Conservation (phyloP, 2,888 invertebrate genomes). For the Teinopalpus imperialis region DNA sequence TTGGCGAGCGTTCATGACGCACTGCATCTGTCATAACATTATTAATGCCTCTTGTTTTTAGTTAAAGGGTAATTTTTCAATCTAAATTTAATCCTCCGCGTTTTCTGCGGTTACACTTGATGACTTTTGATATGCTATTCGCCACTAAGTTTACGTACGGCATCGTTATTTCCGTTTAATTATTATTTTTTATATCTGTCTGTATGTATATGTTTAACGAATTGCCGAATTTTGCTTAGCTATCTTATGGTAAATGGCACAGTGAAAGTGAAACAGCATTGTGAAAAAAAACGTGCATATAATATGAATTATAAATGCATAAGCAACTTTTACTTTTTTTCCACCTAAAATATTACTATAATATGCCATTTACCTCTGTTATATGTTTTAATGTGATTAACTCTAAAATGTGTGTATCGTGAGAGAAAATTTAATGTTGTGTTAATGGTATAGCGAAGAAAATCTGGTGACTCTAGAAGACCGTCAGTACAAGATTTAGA, state of each 20-base stretch:
- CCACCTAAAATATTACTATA: too few species aligned
- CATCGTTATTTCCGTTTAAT: too few species aligned
- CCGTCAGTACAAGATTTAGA: constrained; percentile 95
- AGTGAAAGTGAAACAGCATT: too few species aligned
- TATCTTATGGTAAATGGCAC: too few species aligned
- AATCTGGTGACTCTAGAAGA: constrained; percentile 94
- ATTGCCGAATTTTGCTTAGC: too few species aligned
- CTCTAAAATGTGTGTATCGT: constrained; percentile 23
- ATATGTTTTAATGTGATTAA: constrained; percentile 53
- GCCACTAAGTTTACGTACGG: constrained; percentile 4
- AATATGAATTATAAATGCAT: too few species aligned
- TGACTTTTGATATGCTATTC: constrained; percentile 33
- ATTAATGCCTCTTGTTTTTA: constrained; percentile 50
- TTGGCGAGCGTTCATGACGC: constrained; percentile 60
- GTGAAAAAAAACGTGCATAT: too few species aligned
- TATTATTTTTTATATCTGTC: too few species aligned
- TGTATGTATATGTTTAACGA: too few species aligned
- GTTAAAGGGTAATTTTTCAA: constrained; percentile 45
- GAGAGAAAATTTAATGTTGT: constrained; percentile 33
- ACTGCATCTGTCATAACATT: constrained; percentile 63
- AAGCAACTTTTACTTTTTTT: too few species aligned
- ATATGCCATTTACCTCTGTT: neutral
- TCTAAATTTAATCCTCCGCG: constrained; percentile 35
- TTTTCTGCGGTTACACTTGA: constrained; percentile 32
- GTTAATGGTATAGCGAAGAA: constrained; percentile 84